Evolutionary conservation across 37 sponge, comb jelly and placozoan genomes (phyloP), one percentile per base, ranked within the genome.

Genomic region (Axinella damicornis): DNA sequence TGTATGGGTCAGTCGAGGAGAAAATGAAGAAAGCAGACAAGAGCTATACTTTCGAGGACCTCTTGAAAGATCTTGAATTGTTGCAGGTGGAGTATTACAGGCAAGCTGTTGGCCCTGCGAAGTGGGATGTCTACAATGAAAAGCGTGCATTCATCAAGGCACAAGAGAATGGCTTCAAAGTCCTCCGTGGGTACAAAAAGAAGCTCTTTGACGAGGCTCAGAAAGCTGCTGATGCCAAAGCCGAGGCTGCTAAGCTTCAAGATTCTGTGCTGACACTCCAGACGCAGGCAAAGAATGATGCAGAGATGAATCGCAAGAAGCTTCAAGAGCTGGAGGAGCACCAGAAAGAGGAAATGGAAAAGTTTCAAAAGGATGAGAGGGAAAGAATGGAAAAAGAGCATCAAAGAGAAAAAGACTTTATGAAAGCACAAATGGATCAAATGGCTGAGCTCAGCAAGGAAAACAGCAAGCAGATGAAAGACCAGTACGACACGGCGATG

Each of bases 21-120:
- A 69, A 34, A 1, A 18, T 53, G 6, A 46, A 57, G 30, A 15
- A 74, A 14, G 52, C 41, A 54, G 81, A 64, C n/a, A 22, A 0
- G 9, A 69, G 55, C 15, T 84, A 73, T 6, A 64, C 60, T 17
- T 75, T 46, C 32, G 31, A 53, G 14, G 57, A 84, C 15, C 35
- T 65, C 54, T 20, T 32, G 38, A 34, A 74, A 17, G 85, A 84
- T 46, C 37, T 75, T 21, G n/a, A 75, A 74, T 28, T 2, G 16
- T 60, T 84, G 18, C 9, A 59, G 17, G 31, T 25, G 0, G 36
- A 65, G 0, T 85, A 85, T 33, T 22, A 28, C 21, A 21, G 20
- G 18, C 37, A 56, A 24, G 86, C 86, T 32, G 41, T 85, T 25
- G 86, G 86, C 30, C 86, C 86, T 27, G 86, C 86, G 69, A 85